These are phyloP conservation scores for Rhinichthys osculus DNA, from an alignment of 2,797 vertebrate species.

Conservation along the genomic window DNA sequence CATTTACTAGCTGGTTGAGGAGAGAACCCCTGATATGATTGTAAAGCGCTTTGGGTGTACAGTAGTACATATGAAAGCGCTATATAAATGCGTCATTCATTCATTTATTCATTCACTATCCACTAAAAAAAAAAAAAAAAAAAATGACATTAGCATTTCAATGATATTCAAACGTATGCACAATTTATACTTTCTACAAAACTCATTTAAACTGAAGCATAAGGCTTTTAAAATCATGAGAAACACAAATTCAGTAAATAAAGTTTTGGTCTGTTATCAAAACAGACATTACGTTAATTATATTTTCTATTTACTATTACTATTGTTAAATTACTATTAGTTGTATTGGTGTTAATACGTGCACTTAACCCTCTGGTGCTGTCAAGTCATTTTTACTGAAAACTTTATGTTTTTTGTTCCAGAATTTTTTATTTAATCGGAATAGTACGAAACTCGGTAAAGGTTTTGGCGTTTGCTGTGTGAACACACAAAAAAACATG, in stretches of 20 bases:
- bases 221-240: neutral
- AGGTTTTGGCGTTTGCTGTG: no score
- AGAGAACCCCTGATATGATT: no score
- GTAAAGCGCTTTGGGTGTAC: no score
- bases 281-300: neutral
- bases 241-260: neutral
- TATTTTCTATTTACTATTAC: no score
- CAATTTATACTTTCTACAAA: neutral
- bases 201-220: neutral
- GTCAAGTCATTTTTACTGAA: no score
- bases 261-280: neutral
- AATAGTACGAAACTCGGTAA: no score
- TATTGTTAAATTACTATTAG: neutral
- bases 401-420: rapidly evolving
- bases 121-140: no score
- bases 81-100: no score
- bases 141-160: neutral
- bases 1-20: no score
- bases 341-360: neutral
- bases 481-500: no score
- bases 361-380: neutral
- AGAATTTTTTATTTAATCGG: no score
- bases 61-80: no score
- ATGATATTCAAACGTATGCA: neutral
- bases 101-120: neutral